Evolutionary conservation across 2,888 invertebrate genomes (phyloP).

Genomic region (Brenthis daphne): DNA sequence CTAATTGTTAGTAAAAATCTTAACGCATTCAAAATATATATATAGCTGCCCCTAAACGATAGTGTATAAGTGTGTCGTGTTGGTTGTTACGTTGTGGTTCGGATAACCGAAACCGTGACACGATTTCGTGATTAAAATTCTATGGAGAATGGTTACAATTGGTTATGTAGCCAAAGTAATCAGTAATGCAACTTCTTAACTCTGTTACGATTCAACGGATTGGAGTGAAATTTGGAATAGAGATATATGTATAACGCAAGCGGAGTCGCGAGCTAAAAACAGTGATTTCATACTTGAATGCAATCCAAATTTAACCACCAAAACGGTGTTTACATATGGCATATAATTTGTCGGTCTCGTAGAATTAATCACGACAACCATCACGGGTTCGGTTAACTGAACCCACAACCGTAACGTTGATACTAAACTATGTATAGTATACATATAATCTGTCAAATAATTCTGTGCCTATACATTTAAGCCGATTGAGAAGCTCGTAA

Average conservation of each 20-base stretch:
- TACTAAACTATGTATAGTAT: conserved; percentile 46
- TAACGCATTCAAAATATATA: conserved; percentile 81
- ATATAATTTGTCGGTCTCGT: too few relatives aligned
- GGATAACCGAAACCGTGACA: conserved; percentile 1
- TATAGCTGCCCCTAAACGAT: conserved; percentile 73
- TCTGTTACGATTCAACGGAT: too few relatives aligned
- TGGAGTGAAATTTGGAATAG: too few relatives aligned
- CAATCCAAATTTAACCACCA: too few relatives aligned
- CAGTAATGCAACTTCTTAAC: too few relatives aligned
- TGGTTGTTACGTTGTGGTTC: neutral
- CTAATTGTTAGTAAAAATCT: conserved; percentile 81
- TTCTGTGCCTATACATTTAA: conserved; percentile 80
- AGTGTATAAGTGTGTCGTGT: conserved; percentile 72
- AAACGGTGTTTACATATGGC: too few relatives aligned
- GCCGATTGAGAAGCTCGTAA: conserved; percentile 77
- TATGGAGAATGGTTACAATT: neutral
- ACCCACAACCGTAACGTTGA: neutral
- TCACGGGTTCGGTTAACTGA: neutral
- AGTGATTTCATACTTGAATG: too few relatives aligned
- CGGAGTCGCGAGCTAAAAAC: too few relatives aligned
- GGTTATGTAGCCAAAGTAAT: too few relatives aligned
- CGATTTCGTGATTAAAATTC: neutral
- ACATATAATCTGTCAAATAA: conserved; percentile 59
- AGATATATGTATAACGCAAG: too few relatives aligned
- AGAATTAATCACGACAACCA: too few relatives aligned